Evolutionary conservation across 2,113 vertebrate genomes (phyloP).

Genomic region (Leucoraja erinaceus): DNA sequence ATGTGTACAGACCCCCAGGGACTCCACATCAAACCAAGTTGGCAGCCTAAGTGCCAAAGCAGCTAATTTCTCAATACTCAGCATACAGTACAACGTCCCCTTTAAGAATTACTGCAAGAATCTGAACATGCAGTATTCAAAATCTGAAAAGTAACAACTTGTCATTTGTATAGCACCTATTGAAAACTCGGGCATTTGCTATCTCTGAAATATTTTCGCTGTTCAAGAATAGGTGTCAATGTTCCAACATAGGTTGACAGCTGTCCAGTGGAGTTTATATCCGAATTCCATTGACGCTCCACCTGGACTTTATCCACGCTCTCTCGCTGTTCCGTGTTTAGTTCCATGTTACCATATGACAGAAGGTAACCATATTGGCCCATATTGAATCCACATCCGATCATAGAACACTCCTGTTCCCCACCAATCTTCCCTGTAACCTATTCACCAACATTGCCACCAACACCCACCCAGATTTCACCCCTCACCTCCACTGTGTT

Average conservation of each 20-base stretch:
- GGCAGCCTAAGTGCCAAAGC: neutral
- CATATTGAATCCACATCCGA: too few species aligned
- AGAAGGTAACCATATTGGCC: too few species aligned
- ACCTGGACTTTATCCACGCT: neutral
- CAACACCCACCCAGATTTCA: too few species aligned
- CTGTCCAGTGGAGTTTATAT: neutral
- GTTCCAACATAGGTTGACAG: neutral
- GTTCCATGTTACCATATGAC: too few species aligned
- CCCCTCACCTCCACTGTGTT: too few species aligned
- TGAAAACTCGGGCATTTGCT: too few species aligned
- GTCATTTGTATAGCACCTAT: neutral
- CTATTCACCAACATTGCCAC: too few species aligned
- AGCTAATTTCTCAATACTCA: neutral
- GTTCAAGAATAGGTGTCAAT: neutral
- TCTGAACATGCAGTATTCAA: neutral
- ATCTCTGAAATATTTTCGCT: too few species aligned
- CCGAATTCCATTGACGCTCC: neutral
- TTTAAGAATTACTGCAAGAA: neutral
- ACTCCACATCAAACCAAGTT: neutral
- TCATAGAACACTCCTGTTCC: too few species aligned
- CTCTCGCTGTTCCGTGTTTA: neutral
- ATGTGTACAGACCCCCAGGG: neutral
- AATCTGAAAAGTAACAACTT: neutral
- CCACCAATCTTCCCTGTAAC: too few species aligned
- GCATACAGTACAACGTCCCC: neutral